Percentiles rank a stretch among this genome's conserved stretches.
Conservation (phyloP, 2,113 vertebrate genomes). For the Cinclus cinclus region DNA sequence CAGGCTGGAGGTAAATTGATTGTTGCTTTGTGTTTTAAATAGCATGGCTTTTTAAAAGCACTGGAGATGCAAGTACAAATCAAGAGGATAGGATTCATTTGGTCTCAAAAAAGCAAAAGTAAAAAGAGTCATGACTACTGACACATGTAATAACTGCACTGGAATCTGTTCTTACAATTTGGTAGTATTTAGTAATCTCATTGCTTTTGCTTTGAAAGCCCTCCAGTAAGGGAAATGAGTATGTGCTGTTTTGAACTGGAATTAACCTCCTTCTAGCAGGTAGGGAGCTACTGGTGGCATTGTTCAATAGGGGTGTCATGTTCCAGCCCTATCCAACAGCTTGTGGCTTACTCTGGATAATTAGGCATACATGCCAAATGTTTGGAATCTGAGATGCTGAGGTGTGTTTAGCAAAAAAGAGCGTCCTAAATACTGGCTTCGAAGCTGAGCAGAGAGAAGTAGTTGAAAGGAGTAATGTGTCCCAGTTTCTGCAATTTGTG, state of each 20-base stretch:
- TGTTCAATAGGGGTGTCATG: background rate
- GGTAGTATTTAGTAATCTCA: background rate
- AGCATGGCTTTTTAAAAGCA: background rate
- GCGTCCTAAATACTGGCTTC: background rate
- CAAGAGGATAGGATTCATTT: background rate
- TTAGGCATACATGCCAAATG: background rate
- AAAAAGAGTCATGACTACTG: background rate
- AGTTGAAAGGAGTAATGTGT: background rate
- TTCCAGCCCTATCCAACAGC: background rate
- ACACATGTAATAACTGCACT: background rate
- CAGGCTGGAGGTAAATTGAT: slow-evolving; percentile 26
- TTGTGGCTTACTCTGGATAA: background rate
- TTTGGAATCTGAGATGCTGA: background rate
- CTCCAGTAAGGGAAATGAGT: background rate
- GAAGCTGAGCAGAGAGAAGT: background rate
- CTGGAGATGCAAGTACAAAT: background rate
- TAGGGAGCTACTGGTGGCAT: background rate
- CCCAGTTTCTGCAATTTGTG: slow-evolving; percentile 21
- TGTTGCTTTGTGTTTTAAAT: slow-evolving; percentile 34
- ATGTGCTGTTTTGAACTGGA: background rate
- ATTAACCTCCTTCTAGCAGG: background rate
- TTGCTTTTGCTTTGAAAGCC: background rate
- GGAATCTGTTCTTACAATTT: background rate
- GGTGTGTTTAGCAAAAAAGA: background rate
- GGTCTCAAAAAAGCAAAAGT: background rate